Conservation (phyloP, 1,140 invertebrate species). For the Amyelois transitella region DNA sequence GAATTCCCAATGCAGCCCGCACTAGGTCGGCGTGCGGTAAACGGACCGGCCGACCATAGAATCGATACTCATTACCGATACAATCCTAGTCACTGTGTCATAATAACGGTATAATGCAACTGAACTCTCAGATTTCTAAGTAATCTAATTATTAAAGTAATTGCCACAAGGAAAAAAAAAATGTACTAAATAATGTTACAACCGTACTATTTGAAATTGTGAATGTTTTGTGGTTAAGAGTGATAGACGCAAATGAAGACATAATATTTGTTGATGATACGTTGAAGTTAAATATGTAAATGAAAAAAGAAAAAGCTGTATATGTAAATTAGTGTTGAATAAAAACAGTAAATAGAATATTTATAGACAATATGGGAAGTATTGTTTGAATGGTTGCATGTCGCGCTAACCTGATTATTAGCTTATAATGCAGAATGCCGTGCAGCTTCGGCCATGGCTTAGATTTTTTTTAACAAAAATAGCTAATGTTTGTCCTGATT, state of each 20-base stretch:
- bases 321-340: not conserved
- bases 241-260: no score
- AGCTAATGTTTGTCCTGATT: not conserved
- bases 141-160: not conserved
- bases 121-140: not conserved
- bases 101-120: constrained; percentile 3
- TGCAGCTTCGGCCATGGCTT: constrained; percentile 11
- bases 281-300: not conserved
- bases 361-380: constrained; percentile 3
- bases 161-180: not conserved
- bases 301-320: not conserved
- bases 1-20: constrained; percentile 1
- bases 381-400: constrained; percentile 3
- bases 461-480: not conserved
- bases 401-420: constrained; percentile 10
- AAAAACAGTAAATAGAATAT: not conserved
- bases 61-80: constrained; percentile 9
- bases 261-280: no score
- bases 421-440: not conserved
- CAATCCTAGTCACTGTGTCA: not conserved
- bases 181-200: not conserved
- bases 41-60: not conserved
- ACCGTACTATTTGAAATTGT: no score
- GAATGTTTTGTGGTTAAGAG: no score
- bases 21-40: constrained; percentile 6